Conservation (phyloP, 2,797 vertebrate species). For the Eidolon dupreanum region DNA sequence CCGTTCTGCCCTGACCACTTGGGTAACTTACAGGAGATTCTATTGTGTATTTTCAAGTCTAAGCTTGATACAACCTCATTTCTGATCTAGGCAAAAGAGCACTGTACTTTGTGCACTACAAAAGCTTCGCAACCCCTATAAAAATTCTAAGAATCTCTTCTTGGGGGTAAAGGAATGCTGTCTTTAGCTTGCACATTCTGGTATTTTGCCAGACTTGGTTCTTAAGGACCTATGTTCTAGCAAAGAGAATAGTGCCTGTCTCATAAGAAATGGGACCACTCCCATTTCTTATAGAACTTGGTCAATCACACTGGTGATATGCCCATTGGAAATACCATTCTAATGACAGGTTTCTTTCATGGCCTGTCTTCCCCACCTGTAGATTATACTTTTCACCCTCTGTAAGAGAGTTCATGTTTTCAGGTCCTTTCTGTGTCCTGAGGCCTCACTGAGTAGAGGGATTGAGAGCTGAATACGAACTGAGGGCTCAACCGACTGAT, state of each 20-base stretch:
- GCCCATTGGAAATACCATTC: neutral
- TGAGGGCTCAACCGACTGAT: neutral
- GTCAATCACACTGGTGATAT: neutral
- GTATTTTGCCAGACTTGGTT: neutral
- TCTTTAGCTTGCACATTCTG: neutral
- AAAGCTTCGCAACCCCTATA: neutral
- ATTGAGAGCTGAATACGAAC: neutral
- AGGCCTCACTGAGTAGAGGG: neutral
- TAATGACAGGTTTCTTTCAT: neutral
- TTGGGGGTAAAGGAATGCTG: neutral
- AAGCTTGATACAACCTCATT: neutral
- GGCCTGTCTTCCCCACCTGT: neutral
- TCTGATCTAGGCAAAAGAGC: neutral
- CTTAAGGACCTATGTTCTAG: neutral
- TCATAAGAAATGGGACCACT: neutral
- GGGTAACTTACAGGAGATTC: neutral
- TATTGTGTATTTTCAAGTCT: neutral
- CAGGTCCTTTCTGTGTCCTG: neutral
- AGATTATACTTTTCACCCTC: neutral
- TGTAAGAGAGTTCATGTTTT: neutral
- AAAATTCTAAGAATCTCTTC: neutral
- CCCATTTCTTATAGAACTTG: neutral
- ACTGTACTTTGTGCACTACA: neutral
- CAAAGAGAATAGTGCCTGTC: neutral
- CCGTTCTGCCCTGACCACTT: neutral